Evolutionary conservation across 2,113 vertebrate genomes (phyloP).

Genomic region (Gopherus evgoodei): DNA sequence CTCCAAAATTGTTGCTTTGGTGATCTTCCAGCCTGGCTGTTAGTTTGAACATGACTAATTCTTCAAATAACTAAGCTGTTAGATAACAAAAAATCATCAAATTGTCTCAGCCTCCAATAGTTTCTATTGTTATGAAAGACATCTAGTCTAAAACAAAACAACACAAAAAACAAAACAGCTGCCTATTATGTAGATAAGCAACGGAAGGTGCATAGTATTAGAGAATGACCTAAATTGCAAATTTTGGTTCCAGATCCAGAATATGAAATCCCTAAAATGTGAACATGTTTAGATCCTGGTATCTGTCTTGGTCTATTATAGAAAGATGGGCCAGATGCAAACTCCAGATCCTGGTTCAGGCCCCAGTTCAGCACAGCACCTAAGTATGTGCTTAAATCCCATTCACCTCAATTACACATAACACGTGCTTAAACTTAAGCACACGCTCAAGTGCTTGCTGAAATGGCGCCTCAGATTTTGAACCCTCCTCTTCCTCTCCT

Average conservation of each 20-base stretch:
- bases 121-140: constrained; percentile 49
- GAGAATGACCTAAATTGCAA: not conserved
- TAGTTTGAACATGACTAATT: constrained; percentile 76
- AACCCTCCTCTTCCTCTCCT: not conserved
- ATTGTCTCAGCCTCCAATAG: constrained; percentile 39
- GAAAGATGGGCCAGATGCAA: not conserved
- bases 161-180: not conserved
- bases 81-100: constrained; percentile 70
- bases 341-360: not conserved
- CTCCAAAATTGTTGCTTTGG: constrained; percentile 61
- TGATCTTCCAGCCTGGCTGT: constrained; percentile 65
- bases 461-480: not conserved
- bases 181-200: constrained; percentile 33
- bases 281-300: not conserved
- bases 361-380: not conserved
- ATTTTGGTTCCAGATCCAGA: not conserved
- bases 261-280: not conserved
- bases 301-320: not conserved
- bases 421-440: not conserved
- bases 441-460: rapidly evolving
- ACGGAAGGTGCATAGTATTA: rapidly evolving
- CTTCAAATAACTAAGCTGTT: constrained; percentile 68
- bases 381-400: not conserved
- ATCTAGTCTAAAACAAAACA: not conserved
- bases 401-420: rapidly evolving